Base-by-base conservation (phyloP, 2,113 vertebrate species). In the Oreochromis niloticus region DNA sequence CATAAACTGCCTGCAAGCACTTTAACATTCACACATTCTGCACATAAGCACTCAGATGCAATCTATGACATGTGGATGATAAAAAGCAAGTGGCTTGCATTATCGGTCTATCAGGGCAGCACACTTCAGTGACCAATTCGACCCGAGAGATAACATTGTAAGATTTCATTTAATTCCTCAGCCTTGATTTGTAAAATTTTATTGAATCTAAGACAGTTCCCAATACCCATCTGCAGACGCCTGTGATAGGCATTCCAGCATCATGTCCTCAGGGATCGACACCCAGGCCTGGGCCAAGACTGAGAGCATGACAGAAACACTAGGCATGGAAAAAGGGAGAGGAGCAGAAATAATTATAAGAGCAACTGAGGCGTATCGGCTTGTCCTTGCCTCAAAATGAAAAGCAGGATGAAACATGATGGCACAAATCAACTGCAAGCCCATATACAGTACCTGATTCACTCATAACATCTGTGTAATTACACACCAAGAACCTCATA, bases 271-370 rank as follows among this genome's bases (percentile, higher is more conserved):
- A 30, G 93, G 94, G 93, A 92, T 90, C 59, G 89, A 92, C 92
- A 84, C 86, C 83, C 89, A 61, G 84, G 88, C 83, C 87, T 39
- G 63, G 66, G 85, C 87, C 71, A 79, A 90, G 85, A 85, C 87
- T 61, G 90, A 80, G 87, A 91, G 88, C 82, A 86, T 66, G 86
- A 92, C 91, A 84, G 88, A 92, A 89, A 90, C 85, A 86, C 87
- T 85, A 90, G 93, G 92, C 90, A 89, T 88, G 84, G 91, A 91
- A 92, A 78, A 94, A 93, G 81, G 80, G 89, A 94, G 93, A 92
- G 88, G 82, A 93, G 93, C 93, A 92, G 93, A 95, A 95, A 95
- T 96, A 96, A 96, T 96, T 96, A 96, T 89, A 80, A 89, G 92
- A 94, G 84, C 88, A 89, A 95, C 82, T 93, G 92, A 95, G 90